Evolutionary conservation across 2,113 vertebrate species (phyloP), one percentile per base, ranked within the genome.

Genomic region (Pyrgilauda ruficollis): DNA sequence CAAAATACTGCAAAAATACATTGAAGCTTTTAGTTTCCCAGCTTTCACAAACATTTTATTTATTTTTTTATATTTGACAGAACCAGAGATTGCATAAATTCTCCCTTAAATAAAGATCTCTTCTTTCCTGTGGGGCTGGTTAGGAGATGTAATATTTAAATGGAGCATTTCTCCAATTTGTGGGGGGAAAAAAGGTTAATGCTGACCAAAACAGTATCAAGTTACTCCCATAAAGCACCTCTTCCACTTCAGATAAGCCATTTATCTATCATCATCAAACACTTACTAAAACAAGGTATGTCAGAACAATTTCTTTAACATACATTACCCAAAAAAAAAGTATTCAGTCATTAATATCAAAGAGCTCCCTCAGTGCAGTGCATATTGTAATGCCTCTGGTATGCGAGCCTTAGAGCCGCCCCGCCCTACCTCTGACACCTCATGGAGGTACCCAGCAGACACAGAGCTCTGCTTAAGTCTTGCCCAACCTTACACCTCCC

Each of bases 151-250:
- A 69, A 59, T 73, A 79, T 79, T 82, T 90, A 89, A 53, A 72
- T 61, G 27, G 46, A 82, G 4, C 6, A 55, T 85, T 90, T 87
- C 41, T 84, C 18, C 19, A 33, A 8, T 44, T 33, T 41, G 8
- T 15, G 4, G 1, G 21, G 4, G 4, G 0, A 0, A 3, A 7
- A 21, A 18, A n/a, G 4, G 11, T 16, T 78, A 6, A 20, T 69
- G 91, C 94, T 11, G 2, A 64, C 13, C 20, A 61, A 68, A 82
- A 61, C 33, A 46, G 2, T 53, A 53, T n/a, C 28, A 69, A 68
- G 9, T 63, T 70, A 63, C 31, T 73, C 33, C 63, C 26, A 44
- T 62, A 83, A 83, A 68, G 2, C 26, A 69, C 4, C 8, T 15
- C 12, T 87, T 76, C 28, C 28, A 33, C 23, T 94, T 88, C 58